Conservation (phyloP, 2,888 invertebrate species). For the Crepidodera aurea region DNA sequence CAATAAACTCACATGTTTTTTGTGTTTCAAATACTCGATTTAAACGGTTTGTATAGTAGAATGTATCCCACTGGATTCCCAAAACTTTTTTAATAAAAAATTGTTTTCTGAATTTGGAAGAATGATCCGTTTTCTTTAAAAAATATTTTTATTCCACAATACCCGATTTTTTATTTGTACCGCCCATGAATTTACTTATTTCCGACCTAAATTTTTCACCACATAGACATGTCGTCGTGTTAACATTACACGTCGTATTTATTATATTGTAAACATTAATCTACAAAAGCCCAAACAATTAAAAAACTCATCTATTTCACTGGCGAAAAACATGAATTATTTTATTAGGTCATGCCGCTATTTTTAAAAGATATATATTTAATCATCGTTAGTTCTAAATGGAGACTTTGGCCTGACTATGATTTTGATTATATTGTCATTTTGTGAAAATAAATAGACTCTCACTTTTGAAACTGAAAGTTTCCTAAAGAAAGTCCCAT, state of each 20-base stretch:
- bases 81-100: too few relatives aligned
- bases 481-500: too few relatives aligned
- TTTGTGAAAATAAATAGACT: too few relatives aligned
- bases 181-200: constrained; percentile 8
- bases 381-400: too few relatives aligned
- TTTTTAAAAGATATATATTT: not conserved
- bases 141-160: too few relatives aligned
- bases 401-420: too few relatives aligned
- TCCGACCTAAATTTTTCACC: constrained; percentile 15
- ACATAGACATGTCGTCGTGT: not conserved
- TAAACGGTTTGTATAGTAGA: not conserved
- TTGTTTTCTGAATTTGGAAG: too few relatives aligned
- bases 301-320: not conserved
- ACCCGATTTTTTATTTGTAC: too few relatives aligned
- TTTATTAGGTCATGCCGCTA: not conserved
- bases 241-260: constrained; percentile 6
- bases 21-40: not conserved
- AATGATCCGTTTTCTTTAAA: too few relatives aligned
- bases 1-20: not conserved
- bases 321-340: not conserved
- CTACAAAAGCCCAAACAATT: constrained; percentile 7
- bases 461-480: too few relatives aligned
- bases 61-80: not conserved
- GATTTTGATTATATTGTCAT: too few relatives aligned
- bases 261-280: constrained; percentile 9